Evolutionary conservation across 2,888 invertebrate species (phyloP).

Genomic region (Euspilapteryx auroguttella): DNA sequence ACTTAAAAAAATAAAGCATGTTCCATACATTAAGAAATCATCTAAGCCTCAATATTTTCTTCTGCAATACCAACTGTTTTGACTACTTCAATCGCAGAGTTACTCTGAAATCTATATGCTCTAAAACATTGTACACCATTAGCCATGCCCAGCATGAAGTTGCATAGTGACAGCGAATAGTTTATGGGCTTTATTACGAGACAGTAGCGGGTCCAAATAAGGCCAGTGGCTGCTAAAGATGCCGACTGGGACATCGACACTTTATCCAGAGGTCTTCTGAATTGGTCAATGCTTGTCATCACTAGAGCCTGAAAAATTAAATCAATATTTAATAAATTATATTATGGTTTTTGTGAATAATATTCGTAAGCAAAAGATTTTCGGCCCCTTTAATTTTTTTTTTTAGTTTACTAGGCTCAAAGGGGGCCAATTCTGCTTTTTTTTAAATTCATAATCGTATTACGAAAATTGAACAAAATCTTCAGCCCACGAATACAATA

Average conservation of each 20-base stretch:
- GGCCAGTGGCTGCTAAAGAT: constrained; percentile 84
- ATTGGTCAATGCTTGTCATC: constrained; percentile 84
- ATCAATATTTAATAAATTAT: too few species aligned
- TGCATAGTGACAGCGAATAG: constrained; percentile 90
- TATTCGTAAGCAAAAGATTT: too few species aligned
- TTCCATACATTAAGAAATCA: too few species aligned
- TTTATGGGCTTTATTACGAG: constrained; percentile 95
- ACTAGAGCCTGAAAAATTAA: constrained; percentile 64
- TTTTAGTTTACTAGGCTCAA: too few species aligned
- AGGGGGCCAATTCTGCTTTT: too few species aligned
- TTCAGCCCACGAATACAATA: too few species aligned
- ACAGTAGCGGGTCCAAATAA: constrained; percentile 96
- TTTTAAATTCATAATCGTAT: too few species aligned
- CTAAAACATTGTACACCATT: constrained; percentile 81
- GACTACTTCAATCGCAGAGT: background rate
- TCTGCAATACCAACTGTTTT: too few species aligned
- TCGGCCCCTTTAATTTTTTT: too few species aligned
- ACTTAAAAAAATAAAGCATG: constrained; percentile 1
- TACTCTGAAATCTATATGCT: constrained; percentile 48
- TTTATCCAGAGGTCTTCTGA: constrained; percentile 83
- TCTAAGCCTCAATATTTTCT: background rate
- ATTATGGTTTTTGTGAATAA: too few species aligned
- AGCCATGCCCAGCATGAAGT: constrained; percentile 89
- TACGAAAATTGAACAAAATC: too few species aligned
- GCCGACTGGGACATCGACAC: constrained; percentile 81